These are phyloP conservation scores for Tolmerus cingulatus DNA, from an alignment of 2,888 invertebrate species.

Conservation along the genomic window DNA sequence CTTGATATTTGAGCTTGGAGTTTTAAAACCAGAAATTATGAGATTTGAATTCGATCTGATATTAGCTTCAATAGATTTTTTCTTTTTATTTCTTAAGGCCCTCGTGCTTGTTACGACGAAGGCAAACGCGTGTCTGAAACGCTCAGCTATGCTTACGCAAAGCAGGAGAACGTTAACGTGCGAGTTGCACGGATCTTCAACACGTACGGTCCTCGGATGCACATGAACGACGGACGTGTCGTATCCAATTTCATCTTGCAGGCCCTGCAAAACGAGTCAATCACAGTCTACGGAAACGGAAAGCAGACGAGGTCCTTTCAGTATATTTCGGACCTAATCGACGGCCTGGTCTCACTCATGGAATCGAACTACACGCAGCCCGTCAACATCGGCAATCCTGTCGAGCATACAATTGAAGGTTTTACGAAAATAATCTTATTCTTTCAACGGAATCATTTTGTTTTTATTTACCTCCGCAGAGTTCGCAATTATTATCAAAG, in stretches of 20 bases:
- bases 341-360: conserved; percentile 93
- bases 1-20: no score
- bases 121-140: conserved; percentile 99
- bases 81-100: conserved; percentile 66
- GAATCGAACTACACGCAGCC: conserved; percentile 91
- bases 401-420: conserved; percentile 95
- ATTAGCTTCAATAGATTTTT: background rate
- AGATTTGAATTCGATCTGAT: no score
- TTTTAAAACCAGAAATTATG: no score
- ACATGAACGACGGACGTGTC: conserved; percentile 97
- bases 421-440: conserved; percentile 46
- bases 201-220: conserved; percentile 99
- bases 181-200: conserved; percentile 98
- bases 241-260: conserved; percentile 99
- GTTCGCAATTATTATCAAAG: conserved; percentile 85
- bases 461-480: conserved; percentile 66
- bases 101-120: conserved; percentile 98
- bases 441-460: background rate
- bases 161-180: conserved; percentile 95
- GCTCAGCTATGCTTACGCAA: conserved; percentile 92
- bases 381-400: conserved; percentile 97
- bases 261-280: conserved; percentile 91
- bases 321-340: conserved; percentile 96
- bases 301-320: conserved; percentile 96
- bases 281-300: conserved; percentile 92